A percentile compares a stretch with the other conserved stretches of the same genome.
Conservation (phyloP, 2,797 vertebrate species). For the Cirrhinus molitorella region DNA sequence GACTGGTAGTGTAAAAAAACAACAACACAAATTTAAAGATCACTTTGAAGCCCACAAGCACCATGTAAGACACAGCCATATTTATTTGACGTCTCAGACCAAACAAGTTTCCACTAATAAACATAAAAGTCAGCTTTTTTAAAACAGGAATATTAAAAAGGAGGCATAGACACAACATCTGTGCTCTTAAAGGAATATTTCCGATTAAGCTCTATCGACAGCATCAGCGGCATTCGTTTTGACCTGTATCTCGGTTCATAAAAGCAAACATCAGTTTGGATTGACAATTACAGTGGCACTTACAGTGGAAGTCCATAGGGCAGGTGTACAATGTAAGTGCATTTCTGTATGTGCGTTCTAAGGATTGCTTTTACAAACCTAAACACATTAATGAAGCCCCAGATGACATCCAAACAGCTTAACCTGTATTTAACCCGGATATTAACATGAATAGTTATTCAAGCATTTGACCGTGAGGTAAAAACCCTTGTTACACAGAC, state of each 20-base stretch:
- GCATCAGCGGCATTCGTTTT: neutral
- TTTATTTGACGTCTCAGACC: conserved; percentile 15
- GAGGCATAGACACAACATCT: conserved; percentile 16
- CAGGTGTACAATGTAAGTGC: conserved; percentile 9
- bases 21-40: neutral
- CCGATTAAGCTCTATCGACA: neutral
- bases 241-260: neutral
- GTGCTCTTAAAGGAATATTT: conserved; percentile 8
- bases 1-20: neutral
- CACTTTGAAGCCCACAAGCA: neutral
- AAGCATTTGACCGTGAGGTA: conserved; percentile 49
- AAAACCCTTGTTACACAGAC: conserved; percentile 46
- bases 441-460: conserved; percentile 30
- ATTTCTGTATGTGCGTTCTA: neutral
- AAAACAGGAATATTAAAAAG: conserved; percentile 1
- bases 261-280: conserved; percentile 17
- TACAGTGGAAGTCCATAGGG: neutral
- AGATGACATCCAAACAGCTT: neutral
- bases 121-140: neutral
- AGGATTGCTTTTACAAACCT: neutral
- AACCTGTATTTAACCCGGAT: conserved; percentile 24
- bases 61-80: conserved; percentile 8
- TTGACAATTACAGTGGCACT: neutral
- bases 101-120: conserved; percentile 15
- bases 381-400: neutral